Percentiles rank a stretch among this genome's conserved stretches.
phyloP scores from a whole-genome alignment of 2,113 vertebrate species.

The Platichthys flesus region DNA sequence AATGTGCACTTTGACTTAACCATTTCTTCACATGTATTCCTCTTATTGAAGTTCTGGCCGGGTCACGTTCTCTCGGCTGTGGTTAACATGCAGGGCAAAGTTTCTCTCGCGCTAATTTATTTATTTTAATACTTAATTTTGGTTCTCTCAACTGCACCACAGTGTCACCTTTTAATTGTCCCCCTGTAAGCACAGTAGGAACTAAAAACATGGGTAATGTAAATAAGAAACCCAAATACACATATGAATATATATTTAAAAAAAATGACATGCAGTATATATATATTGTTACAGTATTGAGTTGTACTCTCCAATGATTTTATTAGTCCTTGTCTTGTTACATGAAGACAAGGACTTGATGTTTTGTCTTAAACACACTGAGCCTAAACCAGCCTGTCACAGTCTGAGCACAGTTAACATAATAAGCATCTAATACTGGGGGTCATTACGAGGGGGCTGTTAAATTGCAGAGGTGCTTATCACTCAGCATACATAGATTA shows the following conservation, averaged over 20 bases:
- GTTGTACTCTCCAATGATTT: background rate
- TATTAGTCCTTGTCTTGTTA: slow-evolving; percentile 2
- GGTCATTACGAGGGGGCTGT: slow-evolving; percentile 69
- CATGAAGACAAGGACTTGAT: too few relatives aligned
- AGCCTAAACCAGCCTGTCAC: slow-evolving; percentile 58
- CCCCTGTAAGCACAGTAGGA: too few relatives aligned
- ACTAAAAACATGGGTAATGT: too few relatives aligned
- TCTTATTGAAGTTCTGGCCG: too few relatives aligned
- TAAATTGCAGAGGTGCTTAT: slow-evolving; percentile 77
- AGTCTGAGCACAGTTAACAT: slow-evolving; percentile 77
- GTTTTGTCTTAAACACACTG: slow-evolving; percentile 56
- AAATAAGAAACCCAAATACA: background rate
- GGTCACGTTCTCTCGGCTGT: too few relatives aligned
- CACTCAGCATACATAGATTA: slow-evolving; percentile 58
- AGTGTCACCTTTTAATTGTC: background rate
- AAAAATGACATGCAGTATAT: background rate
- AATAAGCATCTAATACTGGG: slow-evolving; percentile 75
- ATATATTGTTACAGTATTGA: too few relatives aligned
- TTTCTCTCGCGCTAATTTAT: too few relatives aligned
- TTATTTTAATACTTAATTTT: too few relatives aligned
- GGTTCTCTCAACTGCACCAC: too few relatives aligned
- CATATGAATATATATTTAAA: background rate
- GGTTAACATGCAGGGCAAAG: too few relatives aligned
- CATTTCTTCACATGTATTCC: background rate
- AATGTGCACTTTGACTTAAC: background rate